phyloP scores from a whole-genome alignment of 1,140 invertebrate genomes.

The Phenacoccus solenopsis region DNA sequence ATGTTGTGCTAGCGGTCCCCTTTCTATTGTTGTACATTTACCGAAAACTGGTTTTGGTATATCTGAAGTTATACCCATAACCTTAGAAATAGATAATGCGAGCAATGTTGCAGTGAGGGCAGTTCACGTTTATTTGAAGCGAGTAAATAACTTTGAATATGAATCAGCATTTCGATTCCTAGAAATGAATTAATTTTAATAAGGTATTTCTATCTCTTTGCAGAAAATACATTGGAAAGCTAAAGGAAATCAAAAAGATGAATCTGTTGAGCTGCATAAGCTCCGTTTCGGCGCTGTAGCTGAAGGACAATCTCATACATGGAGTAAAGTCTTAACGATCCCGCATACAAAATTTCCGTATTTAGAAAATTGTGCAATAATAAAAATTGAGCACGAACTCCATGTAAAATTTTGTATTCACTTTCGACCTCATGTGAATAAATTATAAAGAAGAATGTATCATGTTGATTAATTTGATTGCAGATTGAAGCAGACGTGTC shows the following conservation, averaged over 20 bases:
- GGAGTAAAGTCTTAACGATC: constrained; percentile 43
- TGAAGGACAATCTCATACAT: constrained; percentile 39
- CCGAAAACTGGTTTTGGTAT: constrained; percentile 54
- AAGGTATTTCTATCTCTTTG: no score
- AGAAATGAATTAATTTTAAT: no score
- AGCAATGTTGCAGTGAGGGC: constrained; percentile 47
- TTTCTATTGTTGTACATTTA: constrained; percentile 44
- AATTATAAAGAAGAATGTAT: no score
- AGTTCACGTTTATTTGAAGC: constrained; percentile 46
- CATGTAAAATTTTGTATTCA: constrained; percentile 39
- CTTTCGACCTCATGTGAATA: no score
- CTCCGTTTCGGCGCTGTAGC: constrained; percentile 43
- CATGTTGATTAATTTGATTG: constrained; percentile 17
- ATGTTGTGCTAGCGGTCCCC: constrained; percentile 49
- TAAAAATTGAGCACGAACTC: constrained; percentile 48
- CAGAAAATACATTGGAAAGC: constrained; percentile 19
- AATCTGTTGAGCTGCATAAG: constrained; percentile 38
- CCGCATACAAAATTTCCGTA: constrained; percentile 46
- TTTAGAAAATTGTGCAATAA: constrained; percentile 46
- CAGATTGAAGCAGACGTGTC: constrained; percentile 37
- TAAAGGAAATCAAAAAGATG: constrained; percentile 36
- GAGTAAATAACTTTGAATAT: constrained; percentile 32
- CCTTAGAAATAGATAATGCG: constrained; percentile 52
- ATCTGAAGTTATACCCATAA: constrained; percentile 45
- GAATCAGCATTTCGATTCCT: no score